Evolutionary conservation across 2,888 invertebrate species (phyloP), one percentile per base, ranked within the genome.

Genomic region (Penaeus monodon): DNA sequence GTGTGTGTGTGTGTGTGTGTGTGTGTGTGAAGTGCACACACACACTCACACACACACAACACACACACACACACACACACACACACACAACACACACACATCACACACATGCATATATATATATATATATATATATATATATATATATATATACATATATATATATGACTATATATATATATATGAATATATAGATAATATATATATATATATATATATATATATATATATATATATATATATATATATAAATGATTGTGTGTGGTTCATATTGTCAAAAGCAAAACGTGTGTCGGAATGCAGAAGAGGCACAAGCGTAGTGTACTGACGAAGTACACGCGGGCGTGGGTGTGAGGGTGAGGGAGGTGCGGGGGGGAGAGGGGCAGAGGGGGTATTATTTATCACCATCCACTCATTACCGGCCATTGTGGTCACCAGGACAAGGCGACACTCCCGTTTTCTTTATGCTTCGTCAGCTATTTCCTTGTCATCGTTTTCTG

Each of bases 371-470:
- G 70, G 70, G 27, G 77, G 38, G 38, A 33, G 57, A 49, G 78
- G 22, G 24, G 84, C 22, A 44, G n/a, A 44, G 73, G 44, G 27
- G 24, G 44, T 85, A 85, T 85, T 85, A 85, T 85, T 81, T 85
- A 85, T 85, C 85, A 85, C 85, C 85, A 33, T 85, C 74, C 74
- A 65, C 85, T 85, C 85, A 85, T 85, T 85, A 85, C 80, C 81
- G 74, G 38, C 74, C 49, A 85, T 85, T 85, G 85, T 85, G 70
- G 83, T 33, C 65, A 29, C 38, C n/a, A 27, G 74, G 76, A 83
- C 83, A 70, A 10, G 33, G 65, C 49, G 83, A 76, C 65, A 24
- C 74, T 76, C 76, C 76, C 83, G 83, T 83, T 83, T 83, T 83
- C 76, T 83, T 57, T 74, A 44, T 27, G 24, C 74, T 63, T 44